Percentiles rank a stretch among this genome's conserved stretches.
Conservation (phyloP, 2,888 invertebrate species). For the Trachelus stipa region DNA sequence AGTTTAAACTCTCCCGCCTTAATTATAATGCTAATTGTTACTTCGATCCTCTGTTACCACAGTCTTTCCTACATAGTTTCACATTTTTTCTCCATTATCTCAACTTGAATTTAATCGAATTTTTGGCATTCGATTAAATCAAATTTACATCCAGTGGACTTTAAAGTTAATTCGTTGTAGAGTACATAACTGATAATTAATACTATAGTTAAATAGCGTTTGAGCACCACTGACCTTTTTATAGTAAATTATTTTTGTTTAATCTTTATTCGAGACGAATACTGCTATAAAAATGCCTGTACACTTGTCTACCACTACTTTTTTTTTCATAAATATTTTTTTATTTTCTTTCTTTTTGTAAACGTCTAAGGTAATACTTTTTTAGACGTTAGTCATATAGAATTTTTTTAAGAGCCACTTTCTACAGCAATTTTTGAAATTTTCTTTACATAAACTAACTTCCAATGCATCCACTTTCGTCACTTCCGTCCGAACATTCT, state of each 20-base stretch:
- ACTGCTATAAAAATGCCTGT: background rate
- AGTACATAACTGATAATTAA: background rate
- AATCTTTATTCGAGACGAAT: background rate
- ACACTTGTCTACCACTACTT: background rate
- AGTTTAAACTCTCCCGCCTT: background rate
- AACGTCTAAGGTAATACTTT: too few species aligned
- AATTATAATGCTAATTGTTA: background rate
- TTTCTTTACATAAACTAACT: constrained; percentile 3
- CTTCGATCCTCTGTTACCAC: background rate
- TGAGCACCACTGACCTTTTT: background rate
- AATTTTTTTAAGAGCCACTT: background rate
- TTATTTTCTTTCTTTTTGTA: background rate
- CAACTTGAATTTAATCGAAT: background rate
- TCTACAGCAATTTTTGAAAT: background rate
- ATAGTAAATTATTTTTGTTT: background rate
- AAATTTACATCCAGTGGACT: background rate
- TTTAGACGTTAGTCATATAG: too few species aligned
- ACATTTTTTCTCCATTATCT: background rate
- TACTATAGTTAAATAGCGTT: background rate
- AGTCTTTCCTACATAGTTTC: background rate
- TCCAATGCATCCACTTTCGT: constrained; percentile 74
- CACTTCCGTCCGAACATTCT: constrained; percentile 82
- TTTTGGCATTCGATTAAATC: background rate
- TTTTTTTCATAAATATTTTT: constrained; percentile 1
- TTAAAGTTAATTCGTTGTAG: background rate